Conservation (phyloP, 2,888 invertebrate genomes). For the Megamerina dolium region DNA sequence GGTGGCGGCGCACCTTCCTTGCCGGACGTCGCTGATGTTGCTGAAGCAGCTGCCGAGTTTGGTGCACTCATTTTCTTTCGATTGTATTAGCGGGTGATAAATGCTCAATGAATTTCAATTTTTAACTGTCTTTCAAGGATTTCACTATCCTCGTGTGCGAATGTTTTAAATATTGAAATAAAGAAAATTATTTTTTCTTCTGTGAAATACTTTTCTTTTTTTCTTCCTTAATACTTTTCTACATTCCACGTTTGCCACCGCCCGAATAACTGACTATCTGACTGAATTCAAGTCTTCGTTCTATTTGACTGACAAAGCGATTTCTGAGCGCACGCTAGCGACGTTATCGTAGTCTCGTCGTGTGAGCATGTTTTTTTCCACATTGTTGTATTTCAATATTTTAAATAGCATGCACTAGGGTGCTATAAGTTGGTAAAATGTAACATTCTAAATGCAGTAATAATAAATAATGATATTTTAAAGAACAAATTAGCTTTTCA, state of each 20-base stretch:
- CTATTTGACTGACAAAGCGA: conserved; percentile 26
- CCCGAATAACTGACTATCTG: too few species aligned
- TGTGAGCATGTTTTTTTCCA: too few species aligned
- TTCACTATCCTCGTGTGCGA: neutral
- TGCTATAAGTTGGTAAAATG: too few species aligned
- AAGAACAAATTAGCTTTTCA: too few species aligned
- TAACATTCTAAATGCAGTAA: too few species aligned
- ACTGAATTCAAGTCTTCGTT: conserved; percentile 23
- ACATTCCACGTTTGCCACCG: conserved; percentile 18
- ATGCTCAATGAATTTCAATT: conserved; percentile 2
- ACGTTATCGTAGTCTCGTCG: too few species aligned
- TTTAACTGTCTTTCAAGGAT: conserved; percentile 7
- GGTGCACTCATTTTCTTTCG: conserved; percentile 35
- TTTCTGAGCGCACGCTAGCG: too few species aligned
- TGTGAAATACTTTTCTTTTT: conserved; percentile 4
- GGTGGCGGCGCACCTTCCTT: conserved; percentile 27
- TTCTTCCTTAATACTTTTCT: too few species aligned
- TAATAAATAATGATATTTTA: too few species aligned
- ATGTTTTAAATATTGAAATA: neutral
- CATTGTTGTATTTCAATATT: too few species aligned
- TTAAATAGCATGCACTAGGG: too few species aligned
- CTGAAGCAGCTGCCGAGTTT: conserved; percentile 39
- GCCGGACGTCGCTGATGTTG: conserved; percentile 25
- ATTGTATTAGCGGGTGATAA: conserved; percentile 29
- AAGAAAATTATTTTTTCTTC: conserved; percentile 1